phyloP scores from a whole-genome alignment of 2,113 vertebrate genomes.

The Lycocorax pyrrhopterus region DNA sequence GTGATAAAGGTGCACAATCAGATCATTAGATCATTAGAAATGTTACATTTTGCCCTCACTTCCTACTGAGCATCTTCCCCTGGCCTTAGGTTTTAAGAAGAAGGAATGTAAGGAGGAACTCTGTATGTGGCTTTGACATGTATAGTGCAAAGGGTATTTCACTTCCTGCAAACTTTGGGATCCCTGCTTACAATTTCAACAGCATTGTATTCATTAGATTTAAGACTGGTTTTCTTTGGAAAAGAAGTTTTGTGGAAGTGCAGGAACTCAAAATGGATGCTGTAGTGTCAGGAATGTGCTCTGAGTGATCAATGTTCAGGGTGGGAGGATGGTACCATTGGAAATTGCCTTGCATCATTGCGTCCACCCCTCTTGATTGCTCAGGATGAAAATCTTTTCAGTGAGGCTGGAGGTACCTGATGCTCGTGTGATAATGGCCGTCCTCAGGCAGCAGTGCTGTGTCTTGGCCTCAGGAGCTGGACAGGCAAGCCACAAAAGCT shows the following conservation, averaged over 20 bases:
- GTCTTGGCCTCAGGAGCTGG: neutral
- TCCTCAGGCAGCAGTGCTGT: neutral
- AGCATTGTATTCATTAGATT: neutral
- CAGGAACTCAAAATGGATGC: neutral
- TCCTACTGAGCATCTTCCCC: neutral
- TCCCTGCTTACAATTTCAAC: neutral
- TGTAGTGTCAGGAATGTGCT: neutral
- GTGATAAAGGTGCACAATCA: neutral
- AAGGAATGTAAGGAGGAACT: neutral
- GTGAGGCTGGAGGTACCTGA: neutral
- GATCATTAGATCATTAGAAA: neutral
- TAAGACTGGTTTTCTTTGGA: neutral
- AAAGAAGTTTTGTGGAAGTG: neutral
- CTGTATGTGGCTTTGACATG: neutral
- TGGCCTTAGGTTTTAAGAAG: neutral
- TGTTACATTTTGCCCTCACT: neutral
- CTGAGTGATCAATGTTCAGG: neutral
- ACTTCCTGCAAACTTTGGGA: neutral
- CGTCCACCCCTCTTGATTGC: neutral
- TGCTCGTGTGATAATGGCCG: neutral
- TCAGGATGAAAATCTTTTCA: neutral
- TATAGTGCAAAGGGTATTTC: neutral
- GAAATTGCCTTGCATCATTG: neutral
- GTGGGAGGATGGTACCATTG: neutral
- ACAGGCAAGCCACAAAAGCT: neutral